Evolutionary conservation across 2,797 vertebrate genomes (phyloP).

Genomic region (Xenentodon cancila): DNA sequence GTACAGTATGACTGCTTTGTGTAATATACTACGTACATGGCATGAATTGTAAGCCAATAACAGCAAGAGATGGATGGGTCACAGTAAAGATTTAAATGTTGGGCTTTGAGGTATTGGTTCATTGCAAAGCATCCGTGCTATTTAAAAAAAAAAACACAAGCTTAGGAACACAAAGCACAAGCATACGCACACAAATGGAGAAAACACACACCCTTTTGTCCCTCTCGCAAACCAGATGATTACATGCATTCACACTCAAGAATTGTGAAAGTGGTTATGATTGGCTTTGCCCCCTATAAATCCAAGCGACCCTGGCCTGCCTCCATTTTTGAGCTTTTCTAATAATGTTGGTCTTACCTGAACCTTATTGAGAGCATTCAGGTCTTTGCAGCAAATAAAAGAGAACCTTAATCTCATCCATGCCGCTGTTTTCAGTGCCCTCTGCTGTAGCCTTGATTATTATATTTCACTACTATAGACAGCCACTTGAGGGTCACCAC

Average conservation of each 20-base stretch:
- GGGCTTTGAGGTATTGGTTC: constrained; percentile 13
- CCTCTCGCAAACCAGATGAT: constrained; percentile 2
- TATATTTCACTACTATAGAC: constrained; percentile 52
- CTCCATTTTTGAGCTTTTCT: constrained; percentile 70
- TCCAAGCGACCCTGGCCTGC: constrained; percentile 60
- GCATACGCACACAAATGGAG: background rate
- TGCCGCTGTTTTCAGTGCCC: constrained; percentile 57
- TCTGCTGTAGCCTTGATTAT: constrained; percentile 59
- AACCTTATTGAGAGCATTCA: constrained; percentile 71
- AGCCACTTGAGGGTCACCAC: constrained; percentile 56
- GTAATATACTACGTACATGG: constrained; percentile 16
- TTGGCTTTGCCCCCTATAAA: constrained; percentile 72
- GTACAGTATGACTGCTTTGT: constrained; percentile 31
- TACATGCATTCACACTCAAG: constrained; percentile 18
- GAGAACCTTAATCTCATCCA: constrained; percentile 54
- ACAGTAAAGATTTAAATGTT: constrained; percentile 44
- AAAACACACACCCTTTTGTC: constrained; percentile 8
- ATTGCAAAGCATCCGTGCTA: constrained; percentile 31
- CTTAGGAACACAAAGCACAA: constrained; percentile 10
- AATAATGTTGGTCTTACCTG: constrained; percentile 77
- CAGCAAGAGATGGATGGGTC: constrained; percentile 38
- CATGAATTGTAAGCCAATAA: constrained; percentile 33
- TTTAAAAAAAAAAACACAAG: constrained; percentile 19
- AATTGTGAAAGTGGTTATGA: constrained; percentile 65
- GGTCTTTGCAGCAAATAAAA: constrained; percentile 76